Evolutionary conservation across 2,888 invertebrate species (phyloP).

Genomic region (Macrophya alboannulata): DNA sequence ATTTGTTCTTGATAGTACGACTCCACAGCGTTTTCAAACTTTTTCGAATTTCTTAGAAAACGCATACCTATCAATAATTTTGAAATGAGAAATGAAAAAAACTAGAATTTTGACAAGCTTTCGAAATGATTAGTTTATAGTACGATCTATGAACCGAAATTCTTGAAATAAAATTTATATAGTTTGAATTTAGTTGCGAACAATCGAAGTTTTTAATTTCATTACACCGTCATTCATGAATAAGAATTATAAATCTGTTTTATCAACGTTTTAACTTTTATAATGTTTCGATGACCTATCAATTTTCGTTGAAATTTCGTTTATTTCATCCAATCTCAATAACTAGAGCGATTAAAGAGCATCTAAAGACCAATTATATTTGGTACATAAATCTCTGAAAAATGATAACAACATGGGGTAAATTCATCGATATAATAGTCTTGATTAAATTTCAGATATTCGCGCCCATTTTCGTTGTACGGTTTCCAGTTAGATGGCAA

Average conservation of each 20-base stretch:
- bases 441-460: not conserved
- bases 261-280: not conserved
- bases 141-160: not conserved
- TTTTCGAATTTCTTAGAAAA: not conserved
- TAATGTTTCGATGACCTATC: not conserved
- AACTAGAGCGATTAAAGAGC: too few relatives aligned
- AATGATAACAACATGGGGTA: too few relatives aligned
- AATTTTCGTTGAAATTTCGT: not conserved
- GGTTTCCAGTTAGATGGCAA: not conserved
- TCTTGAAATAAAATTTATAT: not conserved
- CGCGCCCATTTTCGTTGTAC: not conserved
- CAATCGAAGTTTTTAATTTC: not conserved
- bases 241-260: not conserved
- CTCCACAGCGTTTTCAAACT: not conserved
- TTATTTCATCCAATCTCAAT: too few relatives aligned
- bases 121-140: not conserved
- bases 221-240: not conserved
- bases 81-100: not conserved
- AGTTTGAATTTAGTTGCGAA: constrained; percentile 6
- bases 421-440: too few relatives aligned
- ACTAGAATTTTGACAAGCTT: constrained; percentile 8
- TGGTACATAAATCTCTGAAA: too few relatives aligned
- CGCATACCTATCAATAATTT: not conserved
- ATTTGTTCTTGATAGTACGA: constrained; percentile 2
- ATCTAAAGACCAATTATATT: too few relatives aligned